Percentiles rank a stretch among this genome's conserved stretches.
Conservation (phyloP, 1,140 invertebrate species). For the Bombus turneri region DNA sequence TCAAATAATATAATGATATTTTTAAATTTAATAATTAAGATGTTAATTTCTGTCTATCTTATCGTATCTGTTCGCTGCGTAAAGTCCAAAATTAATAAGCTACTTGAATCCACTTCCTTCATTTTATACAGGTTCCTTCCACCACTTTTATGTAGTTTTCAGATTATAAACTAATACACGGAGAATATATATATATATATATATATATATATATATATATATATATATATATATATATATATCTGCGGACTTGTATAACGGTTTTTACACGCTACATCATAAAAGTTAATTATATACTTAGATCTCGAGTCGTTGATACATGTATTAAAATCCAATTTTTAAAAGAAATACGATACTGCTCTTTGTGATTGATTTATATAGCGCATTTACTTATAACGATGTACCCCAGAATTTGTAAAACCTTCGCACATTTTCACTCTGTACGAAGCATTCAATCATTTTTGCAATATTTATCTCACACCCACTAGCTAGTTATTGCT, state of each 20-base stretch:
- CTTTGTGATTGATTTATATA: neutral
- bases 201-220: too few relatives aligned
- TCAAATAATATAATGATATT: neutral
- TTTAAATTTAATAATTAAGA: neutral
- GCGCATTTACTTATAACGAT: neutral
- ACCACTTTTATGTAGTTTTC: neutral
- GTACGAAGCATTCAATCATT: neutral
- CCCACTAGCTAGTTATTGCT: neutral
- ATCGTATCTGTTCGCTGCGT: neutral
- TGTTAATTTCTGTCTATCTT: neutral
- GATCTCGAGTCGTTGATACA: constrained; percentile 1
- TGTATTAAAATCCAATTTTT: neutral
- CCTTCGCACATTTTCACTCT: neutral
- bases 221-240: too few relatives aligned
- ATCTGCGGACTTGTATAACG: neutral
- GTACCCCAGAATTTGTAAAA: neutral
- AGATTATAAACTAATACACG: neutral
- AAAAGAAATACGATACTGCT: neutral
- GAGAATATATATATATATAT: neutral
- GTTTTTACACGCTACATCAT: neutral
- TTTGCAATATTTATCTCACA: neutral
- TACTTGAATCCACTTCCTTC: neutral
- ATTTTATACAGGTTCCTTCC: neutral
- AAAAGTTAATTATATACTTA: neutral
- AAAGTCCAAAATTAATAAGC: neutral